These are phyloP conservation scores for Uloborus diversus DNA, from an alignment of 1,140 invertebrate species.

Conservation along the genomic window DNA sequence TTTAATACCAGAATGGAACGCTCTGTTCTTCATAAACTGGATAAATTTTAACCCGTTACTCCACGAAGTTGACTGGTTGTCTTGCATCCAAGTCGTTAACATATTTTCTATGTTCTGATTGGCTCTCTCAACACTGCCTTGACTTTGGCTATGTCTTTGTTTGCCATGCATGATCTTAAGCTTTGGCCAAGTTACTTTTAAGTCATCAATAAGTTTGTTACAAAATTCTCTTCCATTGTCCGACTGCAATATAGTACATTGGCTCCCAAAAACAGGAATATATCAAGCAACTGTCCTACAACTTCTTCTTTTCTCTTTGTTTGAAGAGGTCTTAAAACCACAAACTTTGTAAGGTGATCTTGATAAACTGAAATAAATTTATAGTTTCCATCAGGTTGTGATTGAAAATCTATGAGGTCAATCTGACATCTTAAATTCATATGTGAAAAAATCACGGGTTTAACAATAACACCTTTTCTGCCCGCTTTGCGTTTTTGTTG, in stretches of 20 bases:
- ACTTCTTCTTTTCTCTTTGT: conserved; percentile 12
- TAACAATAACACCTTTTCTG: no score
- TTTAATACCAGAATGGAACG: conserved; percentile 21
- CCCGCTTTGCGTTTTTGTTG: conserved; percentile 1
- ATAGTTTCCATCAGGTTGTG: background rate
- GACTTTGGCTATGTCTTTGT: conserved; percentile 3
- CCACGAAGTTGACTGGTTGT: conserved; percentile 9
- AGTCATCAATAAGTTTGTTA: background rate
- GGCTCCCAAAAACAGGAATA: conserved; percentile 8
- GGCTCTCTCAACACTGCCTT: background rate
- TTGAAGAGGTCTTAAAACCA: conserved; percentile 4
- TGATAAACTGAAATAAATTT: conserved; percentile 16
- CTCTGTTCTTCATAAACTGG: conserved; percentile 31
- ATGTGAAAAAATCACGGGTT: no score
- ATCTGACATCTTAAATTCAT: no score
- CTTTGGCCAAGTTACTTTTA: background rate
- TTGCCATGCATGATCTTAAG: background rate
- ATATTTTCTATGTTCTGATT: conserved; percentile 1
- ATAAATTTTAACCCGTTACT: conserved; percentile 24
- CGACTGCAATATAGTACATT: background rate
- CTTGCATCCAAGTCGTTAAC: background rate
- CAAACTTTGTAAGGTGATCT: conserved; percentile 23
- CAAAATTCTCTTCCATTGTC: conserved; percentile 11
- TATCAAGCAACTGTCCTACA: background rate
- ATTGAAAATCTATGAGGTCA: conserved; percentile 20